Evolutionary conservation across 2,113 vertebrate genomes (phyloP).

Genomic region (Oryzias celebensis): DNA sequence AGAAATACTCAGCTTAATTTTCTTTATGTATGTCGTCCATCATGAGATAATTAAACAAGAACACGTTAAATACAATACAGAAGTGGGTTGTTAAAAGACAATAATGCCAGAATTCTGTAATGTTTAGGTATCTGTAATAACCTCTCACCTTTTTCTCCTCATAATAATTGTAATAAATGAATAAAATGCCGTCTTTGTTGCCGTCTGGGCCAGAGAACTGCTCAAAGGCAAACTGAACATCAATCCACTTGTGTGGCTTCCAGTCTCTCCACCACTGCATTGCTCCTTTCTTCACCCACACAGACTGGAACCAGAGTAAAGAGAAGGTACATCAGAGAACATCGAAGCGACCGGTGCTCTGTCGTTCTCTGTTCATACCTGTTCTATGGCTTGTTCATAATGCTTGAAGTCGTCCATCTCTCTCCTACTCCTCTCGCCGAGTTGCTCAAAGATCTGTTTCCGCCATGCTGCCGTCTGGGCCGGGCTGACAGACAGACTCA

Average conservation of each 20-base stretch:
- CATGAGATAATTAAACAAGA: no score
- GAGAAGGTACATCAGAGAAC: neutral
- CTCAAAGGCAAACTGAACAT: slow-evolving; percentile 91
- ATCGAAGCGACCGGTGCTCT: neutral
- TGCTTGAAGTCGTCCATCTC: slow-evolving; percentile 93
- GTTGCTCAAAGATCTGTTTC: slow-evolving; percentile 95
- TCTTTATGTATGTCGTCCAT: no score
- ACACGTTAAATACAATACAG: no score
- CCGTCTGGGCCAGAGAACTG: slow-evolving; percentile 91
- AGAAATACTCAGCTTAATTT: no score
- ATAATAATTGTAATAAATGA: slow-evolving; percentile 90
- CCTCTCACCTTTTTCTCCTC: slow-evolving; percentile 95
- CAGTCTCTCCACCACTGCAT: slow-evolving; percentile 97
- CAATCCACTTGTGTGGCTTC: slow-evolving; percentile 94
- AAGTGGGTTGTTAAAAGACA: no score
- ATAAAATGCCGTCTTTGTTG: slow-evolving; percentile 91
- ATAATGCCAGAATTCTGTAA: no score
- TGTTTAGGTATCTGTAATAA: slow-evolving; percentile 66
- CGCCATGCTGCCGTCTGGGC: slow-evolving; percentile 89
- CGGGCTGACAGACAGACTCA: slow-evolving; percentile 85
- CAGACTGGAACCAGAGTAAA: slow-evolving; percentile 77
- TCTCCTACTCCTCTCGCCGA: slow-evolving; percentile 87
- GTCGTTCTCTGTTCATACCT: slow-evolving; percentile 72
- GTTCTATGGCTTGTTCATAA: slow-evolving; percentile 93
- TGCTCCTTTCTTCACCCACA: slow-evolving; percentile 95